Evolutionary conservation across 64 coral and sea anemone species (phyloP).

Genomic region (Stylophora pistillata): DNA sequence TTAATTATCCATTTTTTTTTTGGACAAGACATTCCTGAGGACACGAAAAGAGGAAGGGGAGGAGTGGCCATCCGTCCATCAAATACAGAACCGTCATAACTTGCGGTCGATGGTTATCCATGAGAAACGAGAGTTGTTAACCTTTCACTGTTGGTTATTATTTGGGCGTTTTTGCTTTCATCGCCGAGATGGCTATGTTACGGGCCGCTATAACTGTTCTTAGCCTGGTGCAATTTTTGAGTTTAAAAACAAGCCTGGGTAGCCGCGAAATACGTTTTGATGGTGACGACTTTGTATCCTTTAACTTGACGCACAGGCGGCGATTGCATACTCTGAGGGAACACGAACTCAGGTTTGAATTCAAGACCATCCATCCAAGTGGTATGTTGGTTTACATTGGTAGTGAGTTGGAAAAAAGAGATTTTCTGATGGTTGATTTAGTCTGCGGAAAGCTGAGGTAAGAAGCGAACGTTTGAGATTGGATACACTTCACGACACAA

Average conservation of each 20-base stretch:
- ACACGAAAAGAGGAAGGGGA: no score
- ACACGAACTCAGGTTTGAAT: neutral
- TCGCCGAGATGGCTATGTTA: neutral
- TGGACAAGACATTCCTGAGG: no score
- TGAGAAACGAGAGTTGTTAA: no score
- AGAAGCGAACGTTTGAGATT: neutral
- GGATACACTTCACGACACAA: neutral
- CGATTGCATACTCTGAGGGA: neutral
- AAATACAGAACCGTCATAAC: no score
- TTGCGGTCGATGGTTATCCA: no score
- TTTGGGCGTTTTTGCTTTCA: neutral
- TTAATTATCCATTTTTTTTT: no score
- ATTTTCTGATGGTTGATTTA: conserved; percentile 13
- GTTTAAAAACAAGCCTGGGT: neutral
- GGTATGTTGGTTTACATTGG: conserved; percentile 20
- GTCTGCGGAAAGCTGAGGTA: conserved; percentile 32
- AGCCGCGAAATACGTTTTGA: neutral
- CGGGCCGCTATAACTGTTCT: neutral
- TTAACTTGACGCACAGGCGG: neutral
- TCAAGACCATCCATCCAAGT: conserved; percentile 6
- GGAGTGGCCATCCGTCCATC: no score
- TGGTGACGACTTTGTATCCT: conserved; percentile 34
- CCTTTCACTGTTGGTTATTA: neutral
- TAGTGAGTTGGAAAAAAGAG: neutral
- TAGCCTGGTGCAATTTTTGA: neutral